Base-by-base conservation (phyloP, 1,140 invertebrate species). In the Magallana gigas region DNA sequence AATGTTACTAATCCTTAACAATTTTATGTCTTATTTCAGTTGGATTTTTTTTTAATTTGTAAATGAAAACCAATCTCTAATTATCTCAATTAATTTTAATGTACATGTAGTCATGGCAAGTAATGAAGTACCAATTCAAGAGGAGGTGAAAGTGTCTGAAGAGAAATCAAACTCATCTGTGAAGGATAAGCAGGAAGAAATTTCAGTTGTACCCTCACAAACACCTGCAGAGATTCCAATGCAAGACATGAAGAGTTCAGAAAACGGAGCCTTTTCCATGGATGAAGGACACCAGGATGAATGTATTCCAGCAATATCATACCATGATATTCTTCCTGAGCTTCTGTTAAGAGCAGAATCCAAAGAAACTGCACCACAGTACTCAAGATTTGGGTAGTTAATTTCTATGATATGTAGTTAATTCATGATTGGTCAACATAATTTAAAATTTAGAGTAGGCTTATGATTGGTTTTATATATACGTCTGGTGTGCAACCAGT, bases 241-340 rank as follows among this genome's bases (percentile, higher is more conserved):
- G 36, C 18, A 29, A 29, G 14, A 76, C 12, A 29, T 2, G 8
- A 11, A 76, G 36, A 36, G 68, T 23, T 36, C 68, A 76, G 68
- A 29, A 12, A 76, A 76, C 14, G 23, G 7, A 29, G 68, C 68
- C 23, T 76, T 76, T 23, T 8, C 68, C 68, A 76, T 76, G 18
- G 23, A 76, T 76, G 68, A 76, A 12, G 68, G 36, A 76, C 11
- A 76, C 36, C 56, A n/a, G 6, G 8, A 83, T 6, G 57, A 58
- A 83, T 18, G 48, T 29, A 83, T 83, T 58, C 48, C 90, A 59
- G 88, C 88, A 76, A 76, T 90, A 58, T 89, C 90, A 1, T 89
- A 89, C 85, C 85, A 86, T 64, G 90, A 90, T 83, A 89, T 90
- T 85, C 83, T 88, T 14, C 90, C 90, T 57, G 71, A 87, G 36